Percentiles rank a stretch among this genome's conserved stretches.
Evolutionary conservation across 1,140 invertebrate species (phyloP).

Genomic region (Coelopa frigida): DNA sequence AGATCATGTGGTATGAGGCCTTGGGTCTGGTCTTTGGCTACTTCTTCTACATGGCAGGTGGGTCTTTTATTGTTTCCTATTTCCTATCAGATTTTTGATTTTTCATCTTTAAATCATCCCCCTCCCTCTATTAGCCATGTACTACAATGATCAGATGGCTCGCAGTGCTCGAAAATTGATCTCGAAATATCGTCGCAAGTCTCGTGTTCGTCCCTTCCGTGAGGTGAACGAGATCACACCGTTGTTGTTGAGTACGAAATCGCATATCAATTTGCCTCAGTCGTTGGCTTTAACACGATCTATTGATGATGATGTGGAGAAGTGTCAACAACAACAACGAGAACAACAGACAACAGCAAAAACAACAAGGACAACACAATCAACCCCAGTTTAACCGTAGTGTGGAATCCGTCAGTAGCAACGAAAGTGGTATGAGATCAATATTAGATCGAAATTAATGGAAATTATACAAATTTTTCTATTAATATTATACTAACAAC

Average conservation of each 20-base stretch:
- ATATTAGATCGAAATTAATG: no score
- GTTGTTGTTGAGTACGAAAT: no score
- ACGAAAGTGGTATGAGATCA: neutral
- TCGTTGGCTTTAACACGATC: no score
- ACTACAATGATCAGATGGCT: slow-evolving; percentile 7
- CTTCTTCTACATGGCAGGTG: slow-evolving; percentile 61
- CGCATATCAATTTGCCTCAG: no score
- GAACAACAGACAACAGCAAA: no score
- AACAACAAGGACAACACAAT: no score
- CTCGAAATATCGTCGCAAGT: slow-evolving; percentile 3
- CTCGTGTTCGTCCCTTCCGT: slow-evolving; percentile 4
- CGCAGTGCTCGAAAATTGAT: slow-evolving; percentile 5
- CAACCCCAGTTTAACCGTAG: no score
- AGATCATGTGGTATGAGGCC: slow-evolving; percentile 74
- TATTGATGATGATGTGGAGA: no score
- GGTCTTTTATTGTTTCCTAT: slow-evolving; percentile 19
- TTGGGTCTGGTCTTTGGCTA: slow-evolving; percentile 64
- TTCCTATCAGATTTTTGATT: neutral
- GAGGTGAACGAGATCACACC: slow-evolving; percentile 15
- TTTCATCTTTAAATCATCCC: neutral
- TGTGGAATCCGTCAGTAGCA: neutral
- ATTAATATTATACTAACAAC: no score
- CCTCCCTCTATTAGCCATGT: slow-evolving; percentile 8
- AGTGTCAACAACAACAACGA: no score
- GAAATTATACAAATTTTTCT: no score